Conservation (phyloP, 2,113 vertebrate genomes). For the Phyllopteryx taeniolatus region DNA sequence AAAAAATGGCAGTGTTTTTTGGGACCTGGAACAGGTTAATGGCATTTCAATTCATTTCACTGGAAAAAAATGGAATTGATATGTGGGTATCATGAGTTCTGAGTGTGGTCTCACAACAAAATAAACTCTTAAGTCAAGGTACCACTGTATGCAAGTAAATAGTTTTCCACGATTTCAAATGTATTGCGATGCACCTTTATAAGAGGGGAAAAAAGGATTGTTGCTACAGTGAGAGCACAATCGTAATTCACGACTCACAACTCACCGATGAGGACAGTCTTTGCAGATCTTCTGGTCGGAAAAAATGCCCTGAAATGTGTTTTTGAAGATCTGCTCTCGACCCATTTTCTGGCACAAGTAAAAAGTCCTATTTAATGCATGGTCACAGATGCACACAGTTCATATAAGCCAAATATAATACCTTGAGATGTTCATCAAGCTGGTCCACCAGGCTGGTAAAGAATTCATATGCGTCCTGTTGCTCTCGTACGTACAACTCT, state of each 20-base stretch:
- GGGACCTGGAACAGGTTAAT: too few relatives aligned
- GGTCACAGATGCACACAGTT: not conserved
- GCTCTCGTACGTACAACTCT: constrained; percentile 93
- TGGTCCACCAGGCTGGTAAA: constrained; percentile 98
- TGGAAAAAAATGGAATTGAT: too few relatives aligned
- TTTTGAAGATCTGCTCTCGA: constrained; percentile 97
- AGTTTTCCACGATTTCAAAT: too few relatives aligned
- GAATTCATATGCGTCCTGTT: constrained; percentile 98
- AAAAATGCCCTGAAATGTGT: constrained; percentile 98
- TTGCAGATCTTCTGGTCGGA: constrained; percentile 99
- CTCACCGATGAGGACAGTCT: constrained; percentile 95
- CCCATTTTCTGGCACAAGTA: constrained; percentile 88
- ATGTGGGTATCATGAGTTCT: too few relatives aligned
- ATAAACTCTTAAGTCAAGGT: too few relatives aligned
- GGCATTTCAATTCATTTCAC: too few relatives aligned
- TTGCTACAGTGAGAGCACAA: not conserved
- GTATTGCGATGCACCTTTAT: too few relatives aligned
- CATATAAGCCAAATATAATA: constrained; percentile 46
- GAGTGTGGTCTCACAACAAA: too few relatives aligned
- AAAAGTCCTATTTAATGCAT: not conserved
- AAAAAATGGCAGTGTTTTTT: too few relatives aligned
- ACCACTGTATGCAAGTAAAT: too few relatives aligned
- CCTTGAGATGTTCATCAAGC: constrained; percentile 98
- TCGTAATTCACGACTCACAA: not conserved
- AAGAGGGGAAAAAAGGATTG: not conserved